These are phyloP conservation scores for Nephila pilipes DNA, from an alignment of 1,140 invertebrate genomes.

Conservation along the genomic window DNA sequence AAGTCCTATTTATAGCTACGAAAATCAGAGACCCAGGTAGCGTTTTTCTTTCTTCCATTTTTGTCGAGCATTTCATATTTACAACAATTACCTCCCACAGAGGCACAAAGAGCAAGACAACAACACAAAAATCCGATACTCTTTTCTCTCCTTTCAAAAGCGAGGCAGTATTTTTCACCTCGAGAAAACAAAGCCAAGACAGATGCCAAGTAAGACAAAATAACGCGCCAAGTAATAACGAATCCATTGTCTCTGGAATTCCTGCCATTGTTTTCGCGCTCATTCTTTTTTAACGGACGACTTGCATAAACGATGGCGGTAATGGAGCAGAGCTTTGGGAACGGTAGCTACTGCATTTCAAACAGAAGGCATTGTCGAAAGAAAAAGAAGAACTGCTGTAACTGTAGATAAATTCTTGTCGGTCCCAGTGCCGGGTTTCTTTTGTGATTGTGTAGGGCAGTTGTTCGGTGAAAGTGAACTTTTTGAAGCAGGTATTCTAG, in stretches of 20 bases:
- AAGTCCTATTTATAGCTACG: not conserved
- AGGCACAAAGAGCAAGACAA: conserved; percentile 8
- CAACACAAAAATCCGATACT: conserved; percentile 12
- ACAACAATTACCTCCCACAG: conserved; percentile 11
- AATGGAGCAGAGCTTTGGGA: conserved; percentile 1
- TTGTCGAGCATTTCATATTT: conserved; percentile 18
- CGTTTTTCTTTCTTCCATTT: not conserved
- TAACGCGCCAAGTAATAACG: conserved; percentile 39
- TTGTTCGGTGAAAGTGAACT: not conserved
- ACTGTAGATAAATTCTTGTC: conserved; percentile 26
- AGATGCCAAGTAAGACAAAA: not conserved
- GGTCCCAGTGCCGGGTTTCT: not conserved
- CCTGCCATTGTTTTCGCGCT: conserved; percentile 45
- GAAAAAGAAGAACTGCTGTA: not conserved
- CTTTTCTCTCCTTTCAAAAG: conserved; percentile 36
- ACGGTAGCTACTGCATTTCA: conserved; percentile 35
- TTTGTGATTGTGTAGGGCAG: not conserved
- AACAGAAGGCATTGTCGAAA: not conserved
- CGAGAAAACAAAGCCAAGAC: conserved; percentile 28
- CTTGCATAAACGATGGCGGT: conserved; percentile 3
- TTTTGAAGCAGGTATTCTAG: not conserved
- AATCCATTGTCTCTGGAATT: conserved; percentile 42
- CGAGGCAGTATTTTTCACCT: conserved; percentile 26
- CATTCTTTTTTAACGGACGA: not conserved
- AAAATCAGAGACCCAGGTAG: not conserved